Evolutionary conservation across 2,888 invertebrate species (phyloP).

Genomic region (Micropterix aruncella): DNA sequence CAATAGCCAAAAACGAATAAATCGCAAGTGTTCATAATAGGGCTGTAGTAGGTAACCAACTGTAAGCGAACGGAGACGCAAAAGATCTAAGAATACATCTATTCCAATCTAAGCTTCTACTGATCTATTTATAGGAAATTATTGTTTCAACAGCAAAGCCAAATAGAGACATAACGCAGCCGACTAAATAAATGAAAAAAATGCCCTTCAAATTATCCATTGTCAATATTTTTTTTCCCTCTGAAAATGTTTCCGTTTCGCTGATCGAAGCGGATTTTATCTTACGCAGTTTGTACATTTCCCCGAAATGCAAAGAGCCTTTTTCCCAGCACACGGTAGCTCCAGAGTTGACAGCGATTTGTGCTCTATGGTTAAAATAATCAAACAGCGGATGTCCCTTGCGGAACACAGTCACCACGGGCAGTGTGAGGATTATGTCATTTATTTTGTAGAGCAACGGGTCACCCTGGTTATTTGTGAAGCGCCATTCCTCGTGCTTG

Average conservation of each 20-base stretch:
- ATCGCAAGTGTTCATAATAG: too few relatives aligned
- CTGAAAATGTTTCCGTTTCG: background rate
- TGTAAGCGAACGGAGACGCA: too few relatives aligned
- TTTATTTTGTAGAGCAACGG: background rate
- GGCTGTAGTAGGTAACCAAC: too few relatives aligned
- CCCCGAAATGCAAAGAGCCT: background rate
- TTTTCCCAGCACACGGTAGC: background rate
- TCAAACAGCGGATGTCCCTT: background rate
- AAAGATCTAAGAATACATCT: too few relatives aligned
- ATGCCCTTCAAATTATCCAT: background rate
- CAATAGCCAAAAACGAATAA: too few relatives aligned
- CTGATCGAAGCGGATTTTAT: background rate
- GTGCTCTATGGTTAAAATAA: background rate
- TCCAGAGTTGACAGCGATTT: background rate
- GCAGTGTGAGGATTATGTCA: background rate
- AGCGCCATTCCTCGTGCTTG: background rate
- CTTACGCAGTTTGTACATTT: background rate
- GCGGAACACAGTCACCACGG: background rate
- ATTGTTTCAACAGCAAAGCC: background rate
- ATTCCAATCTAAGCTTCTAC: too few relatives aligned
- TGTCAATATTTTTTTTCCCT: background rate
- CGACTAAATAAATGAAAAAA: background rate
- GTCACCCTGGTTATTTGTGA: background rate
- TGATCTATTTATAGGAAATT: too few relatives aligned
- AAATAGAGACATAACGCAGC: background rate